A percentile compares a stretch with the other conserved stretches of the same genome.
Conservation (phyloP, 2,888 invertebrate species). For the Apamea epomidion region DNA sequence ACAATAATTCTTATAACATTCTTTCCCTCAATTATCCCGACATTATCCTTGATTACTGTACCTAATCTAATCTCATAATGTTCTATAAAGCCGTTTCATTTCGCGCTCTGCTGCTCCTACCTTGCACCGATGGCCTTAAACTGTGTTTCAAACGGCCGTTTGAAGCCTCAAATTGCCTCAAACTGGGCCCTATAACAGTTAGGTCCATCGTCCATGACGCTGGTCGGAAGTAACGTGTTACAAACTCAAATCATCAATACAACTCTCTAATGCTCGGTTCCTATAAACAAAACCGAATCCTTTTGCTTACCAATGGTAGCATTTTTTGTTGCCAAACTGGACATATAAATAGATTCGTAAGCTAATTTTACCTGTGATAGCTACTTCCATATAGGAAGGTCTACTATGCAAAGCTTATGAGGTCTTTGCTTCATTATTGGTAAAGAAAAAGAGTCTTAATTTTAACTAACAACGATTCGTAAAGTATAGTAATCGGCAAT, state of each 20-base stretch:
- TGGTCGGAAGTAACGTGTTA: background rate
- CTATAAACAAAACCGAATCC: no score
- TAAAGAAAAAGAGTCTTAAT: no score
- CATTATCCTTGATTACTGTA: conserved; percentile 35
- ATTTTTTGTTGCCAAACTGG: no score
- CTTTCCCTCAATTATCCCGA: conserved; percentile 29
- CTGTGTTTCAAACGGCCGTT: conserved; percentile 15
- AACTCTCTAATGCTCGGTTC: background rate
- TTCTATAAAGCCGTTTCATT: conserved; percentile 44
- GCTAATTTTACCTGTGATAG: no score
- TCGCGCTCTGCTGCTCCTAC: conserved; percentile 40
- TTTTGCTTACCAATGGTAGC: no score
- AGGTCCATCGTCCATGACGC: background rate
- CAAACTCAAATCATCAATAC: background rate
- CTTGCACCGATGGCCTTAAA: conserved; percentile 52
- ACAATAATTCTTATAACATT: conserved; percentile 23
- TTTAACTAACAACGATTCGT: no score
- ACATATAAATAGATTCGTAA: no score
- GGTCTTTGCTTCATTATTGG: no score
- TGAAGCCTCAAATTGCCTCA: conserved; percentile 21
- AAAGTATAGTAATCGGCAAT: no score
- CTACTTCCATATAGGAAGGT: no score
- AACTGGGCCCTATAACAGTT: conserved; percentile 50
- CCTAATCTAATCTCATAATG: conserved; percentile 42
- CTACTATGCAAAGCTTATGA: no score